phyloP scores from a whole-genome alignment of 2,113 vertebrate genomes.

The Tyto alba region DNA sequence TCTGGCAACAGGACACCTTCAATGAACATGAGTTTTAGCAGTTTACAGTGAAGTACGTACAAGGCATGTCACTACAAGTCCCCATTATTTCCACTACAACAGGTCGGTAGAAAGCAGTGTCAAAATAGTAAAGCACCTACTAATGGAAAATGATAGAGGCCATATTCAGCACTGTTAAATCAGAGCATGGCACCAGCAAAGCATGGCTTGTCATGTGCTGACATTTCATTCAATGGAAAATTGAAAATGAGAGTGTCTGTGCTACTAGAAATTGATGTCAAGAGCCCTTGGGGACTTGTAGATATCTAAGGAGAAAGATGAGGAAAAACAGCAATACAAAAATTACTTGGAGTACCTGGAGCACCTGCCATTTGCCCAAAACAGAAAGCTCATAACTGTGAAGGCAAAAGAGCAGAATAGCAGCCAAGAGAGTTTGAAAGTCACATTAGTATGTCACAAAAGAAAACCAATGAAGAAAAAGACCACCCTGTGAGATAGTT shows the following conservation, averaged over 20 bases:
- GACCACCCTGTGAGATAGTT: not conserved
- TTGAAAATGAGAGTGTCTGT: not conserved
- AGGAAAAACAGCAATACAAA: not conserved
- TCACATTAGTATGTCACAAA: not conserved
- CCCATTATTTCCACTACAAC: not conserved
- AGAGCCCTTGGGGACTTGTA: not conserved
- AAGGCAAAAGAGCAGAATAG: not conserved
- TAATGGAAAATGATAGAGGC: not conserved
- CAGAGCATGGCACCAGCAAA: not conserved
- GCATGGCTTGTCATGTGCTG: not conserved
- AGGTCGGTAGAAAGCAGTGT: not conserved
- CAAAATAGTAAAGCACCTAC: constrained; percentile 3
- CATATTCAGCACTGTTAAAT: not conserved
- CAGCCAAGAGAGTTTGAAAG: not conserved
- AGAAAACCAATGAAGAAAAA: not conserved
- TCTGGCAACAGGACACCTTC: not conserved
- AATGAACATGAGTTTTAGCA: not conserved
- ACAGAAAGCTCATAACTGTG: not conserved
- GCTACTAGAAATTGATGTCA: not conserved
- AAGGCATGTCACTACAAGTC: not conserved
- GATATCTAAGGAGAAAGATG: not conserved
- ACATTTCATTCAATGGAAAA: not conserved
- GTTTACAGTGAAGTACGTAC: accelerated
- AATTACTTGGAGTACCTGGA: not conserved
- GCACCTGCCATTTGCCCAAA: not conserved